Base-by-base conservation (phyloP, 2,797 vertebrate genomes). In the Cirrhinus molitorella region DNA sequence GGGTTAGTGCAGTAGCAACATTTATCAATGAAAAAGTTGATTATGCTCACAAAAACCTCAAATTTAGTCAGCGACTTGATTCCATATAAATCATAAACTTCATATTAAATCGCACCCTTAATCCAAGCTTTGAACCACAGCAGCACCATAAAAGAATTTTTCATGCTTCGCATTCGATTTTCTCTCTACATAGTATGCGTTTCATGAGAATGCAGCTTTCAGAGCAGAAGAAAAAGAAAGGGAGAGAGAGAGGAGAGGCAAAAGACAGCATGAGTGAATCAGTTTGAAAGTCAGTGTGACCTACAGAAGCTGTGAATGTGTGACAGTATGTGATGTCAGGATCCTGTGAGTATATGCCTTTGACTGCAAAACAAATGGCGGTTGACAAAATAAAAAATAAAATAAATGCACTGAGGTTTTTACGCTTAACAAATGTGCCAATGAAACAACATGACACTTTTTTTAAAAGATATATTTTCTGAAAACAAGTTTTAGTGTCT, bases 211-310 rank as follows among this genome's bases (percentile, higher is more conserved):
- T 59, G 72, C 82, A 59, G 79, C 79, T 75, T 70, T 53, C 23
- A 65, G 37, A 78, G 67, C 16, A 12, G 37, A 28, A 68, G 86
- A 76, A 75, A 83, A 31, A 53, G 7, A 17, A 40, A 45, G 13
- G 57, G 34, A 17, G 16, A 34, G 65, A 79, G 45, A 34, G 61
- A 37, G 70, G 82, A 81, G 37, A 11, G 81, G 70, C 63, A 74
- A 80, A 76, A 87, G 68, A 73, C 74, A 85, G 70, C 79, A 80
- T 83, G 89, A 91, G 91, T 89, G 85, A 92, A 87, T 87, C 65
- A 61, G 82, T 83, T 59, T 70, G 79, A 84, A 78, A 80, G 74
- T 31, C 73, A 80, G 31, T 68, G 71, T 80, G 81, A 86, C 81
- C 85, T 83, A 78, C 53, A 71, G 82, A 80, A 40, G 47, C 77